phyloP scores from a whole-genome alignment of 2,888 invertebrate species.

The Mimumesa dahlbomi region DNA sequence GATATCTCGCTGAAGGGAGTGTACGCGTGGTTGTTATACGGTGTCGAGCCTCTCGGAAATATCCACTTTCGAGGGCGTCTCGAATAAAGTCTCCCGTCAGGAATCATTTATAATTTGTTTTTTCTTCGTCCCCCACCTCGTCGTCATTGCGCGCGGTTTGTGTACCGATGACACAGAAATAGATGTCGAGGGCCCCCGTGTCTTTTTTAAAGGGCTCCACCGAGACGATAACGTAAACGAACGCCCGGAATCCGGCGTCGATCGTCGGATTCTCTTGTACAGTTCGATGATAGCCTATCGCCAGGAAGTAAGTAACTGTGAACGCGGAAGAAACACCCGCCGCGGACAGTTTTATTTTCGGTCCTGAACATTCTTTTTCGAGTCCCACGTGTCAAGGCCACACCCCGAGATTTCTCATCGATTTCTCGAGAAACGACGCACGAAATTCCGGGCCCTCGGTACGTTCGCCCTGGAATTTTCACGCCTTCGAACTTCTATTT shows the following conservation, averaged over 20 bases:
- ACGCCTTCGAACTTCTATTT: too few relatives aligned
- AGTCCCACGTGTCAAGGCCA: too few relatives aligned
- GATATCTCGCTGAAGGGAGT: slow-evolving; percentile 37
- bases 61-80: slow-evolving; percentile 63
- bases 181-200: slow-evolving; percentile 30
- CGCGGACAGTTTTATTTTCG: slow-evolving; percentile 19
- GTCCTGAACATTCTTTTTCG: too few relatives aligned
- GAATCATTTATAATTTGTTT: slow-evolving; percentile 56
- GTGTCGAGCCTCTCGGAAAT: slow-evolving; percentile 60
- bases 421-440: too few relatives aligned
- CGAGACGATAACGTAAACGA: slow-evolving; percentile 41
- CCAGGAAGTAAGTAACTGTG: not conserved
- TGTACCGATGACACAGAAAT: slow-evolving; percentile 58
- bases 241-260: not conserved
- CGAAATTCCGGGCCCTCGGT: too few relatives aligned
- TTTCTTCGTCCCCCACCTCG: slow-evolving; percentile 39
- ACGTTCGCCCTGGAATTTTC: too few relatives aligned
- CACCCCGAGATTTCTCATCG: too few relatives aligned
- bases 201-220: slow-evolving; percentile 15
- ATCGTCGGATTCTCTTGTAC: not conserved
- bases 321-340: slow-evolving; percentile 16
- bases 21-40: slow-evolving; percentile 16
- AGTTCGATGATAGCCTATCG: too few relatives aligned
- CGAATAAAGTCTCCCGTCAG: slow-evolving; percentile 50
- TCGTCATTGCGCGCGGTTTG: slow-evolving; percentile 35